Evolutionary conservation across 2,888 invertebrate genomes (phyloP), one percentile per base, ranked within the genome.

Genomic region (Cosmopolites sordidus): DNA sequence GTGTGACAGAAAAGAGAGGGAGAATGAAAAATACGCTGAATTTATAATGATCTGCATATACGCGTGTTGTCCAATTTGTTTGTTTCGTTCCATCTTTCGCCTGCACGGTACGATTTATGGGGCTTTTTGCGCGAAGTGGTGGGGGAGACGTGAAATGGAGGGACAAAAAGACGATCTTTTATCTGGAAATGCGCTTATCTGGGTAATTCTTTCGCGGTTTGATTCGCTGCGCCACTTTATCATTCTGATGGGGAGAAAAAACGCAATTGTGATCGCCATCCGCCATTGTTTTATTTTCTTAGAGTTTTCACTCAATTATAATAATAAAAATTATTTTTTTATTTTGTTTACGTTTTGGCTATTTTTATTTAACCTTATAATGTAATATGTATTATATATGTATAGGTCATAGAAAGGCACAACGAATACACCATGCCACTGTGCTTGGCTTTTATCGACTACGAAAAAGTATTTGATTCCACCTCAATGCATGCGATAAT

Each of bases 21-120:
- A 11, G 33, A 12, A 12, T 33, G 53, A 54, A 54, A 54, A 54
- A 54, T 49, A 44, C 45, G 42, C 45, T 49, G 54, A 54, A 54
- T 54, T 54, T 54, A 54, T 54, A 54, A 54, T 54, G 44, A 54
- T 46, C n/a, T 33, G 4, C 33, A 48, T 48, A 48, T 53, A 53
- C 48, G 43, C 48, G 53, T 49, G 49, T 46, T 44, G 17, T 42
- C 45, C 54, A 49, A 54, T 54, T 54, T 54, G 54, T 49, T 54
- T 49, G 40, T 45, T 33, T 33, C 33, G 33, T 12, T 33, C 33
- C 11, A 11, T 11, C 33, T 33, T n/a, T 33, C 12, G n/a, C 11
- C 12, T 11, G 33, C 11, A 33, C 33, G 33, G 12, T 11, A 33
- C 8, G 33, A 33, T 33, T 33, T 33, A 33, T 33, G 33, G 33